These are phyloP conservation scores for Hylomyscus alleni DNA, from an alignment of 2,797 vertebrate species.

Conservation along the genomic window DNA sequence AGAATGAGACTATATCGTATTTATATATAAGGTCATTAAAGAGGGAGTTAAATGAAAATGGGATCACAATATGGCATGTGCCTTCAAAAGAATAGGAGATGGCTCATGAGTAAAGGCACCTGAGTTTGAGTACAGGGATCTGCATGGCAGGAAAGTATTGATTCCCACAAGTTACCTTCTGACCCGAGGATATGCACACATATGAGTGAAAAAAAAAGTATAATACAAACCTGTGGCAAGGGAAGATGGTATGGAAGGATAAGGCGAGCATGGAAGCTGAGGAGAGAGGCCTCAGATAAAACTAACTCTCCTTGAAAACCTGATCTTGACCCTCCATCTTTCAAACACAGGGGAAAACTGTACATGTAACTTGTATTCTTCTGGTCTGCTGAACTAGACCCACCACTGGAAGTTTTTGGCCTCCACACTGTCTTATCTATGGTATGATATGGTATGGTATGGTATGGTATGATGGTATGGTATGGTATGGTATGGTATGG, in stretches of 20 bases:
- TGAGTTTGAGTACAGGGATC: background rate
- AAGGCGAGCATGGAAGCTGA: background rate
- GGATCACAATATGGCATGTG: background rate
- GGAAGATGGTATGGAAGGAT: background rate
- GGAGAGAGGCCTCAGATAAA: background rate
- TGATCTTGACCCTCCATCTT: background rate
- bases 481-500: background rate
- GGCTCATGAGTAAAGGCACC: background rate
- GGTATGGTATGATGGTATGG: no score
- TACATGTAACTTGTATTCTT: background rate
- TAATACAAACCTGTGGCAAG: background rate
- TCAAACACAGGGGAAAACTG: background rate
- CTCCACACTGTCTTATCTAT: background rate
- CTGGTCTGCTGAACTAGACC: background rate
- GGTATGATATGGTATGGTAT: no score
- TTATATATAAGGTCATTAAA: conserved; percentile 7
- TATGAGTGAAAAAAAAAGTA: background rate
- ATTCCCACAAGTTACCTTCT: background rate
- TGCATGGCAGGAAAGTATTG: background rate
- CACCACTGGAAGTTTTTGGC: background rate
- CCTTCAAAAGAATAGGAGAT: background rate
- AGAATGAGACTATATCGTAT: background rate
- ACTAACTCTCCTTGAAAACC: background rate
- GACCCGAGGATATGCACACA: background rate
- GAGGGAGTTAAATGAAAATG: background rate